Percentiles rank a stretch among this genome's conserved stretches.
Conservation (phyloP, 2,113 vertebrate genomes). For the Orthonyx spaldingii region DNA sequence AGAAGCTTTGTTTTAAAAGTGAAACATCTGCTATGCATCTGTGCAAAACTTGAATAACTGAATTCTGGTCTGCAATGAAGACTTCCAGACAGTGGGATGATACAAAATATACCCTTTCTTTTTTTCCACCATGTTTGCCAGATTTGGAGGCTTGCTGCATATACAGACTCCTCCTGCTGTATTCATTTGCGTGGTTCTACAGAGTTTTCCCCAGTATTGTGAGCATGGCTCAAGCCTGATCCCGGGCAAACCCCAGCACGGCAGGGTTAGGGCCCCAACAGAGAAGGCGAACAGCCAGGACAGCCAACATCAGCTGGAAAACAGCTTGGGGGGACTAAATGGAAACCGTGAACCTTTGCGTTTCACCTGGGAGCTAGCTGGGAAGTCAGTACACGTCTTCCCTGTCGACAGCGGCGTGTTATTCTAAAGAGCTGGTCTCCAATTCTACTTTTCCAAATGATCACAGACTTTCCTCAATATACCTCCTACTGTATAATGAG, state of each 20-base stretch:
- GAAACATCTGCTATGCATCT: background rate
- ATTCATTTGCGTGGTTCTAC: accelerated
- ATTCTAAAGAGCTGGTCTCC: slow-evolving; percentile 1
- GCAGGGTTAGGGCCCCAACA: background rate
- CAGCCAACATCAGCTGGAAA: background rate
- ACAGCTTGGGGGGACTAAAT: background rate
- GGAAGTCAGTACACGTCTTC: background rate
- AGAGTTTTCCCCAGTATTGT: accelerated
- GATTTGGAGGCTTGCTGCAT: background rate
- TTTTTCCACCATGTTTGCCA: background rate
- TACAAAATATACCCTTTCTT: background rate
- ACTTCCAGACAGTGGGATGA: background rate
- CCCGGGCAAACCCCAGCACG: background rate
- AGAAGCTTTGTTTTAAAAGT: background rate
- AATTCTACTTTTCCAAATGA: background rate
- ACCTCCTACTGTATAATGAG: slow-evolving; percentile 53
- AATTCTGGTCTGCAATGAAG: background rate
- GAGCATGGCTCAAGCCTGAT: background rate
- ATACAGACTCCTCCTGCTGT: accelerated
- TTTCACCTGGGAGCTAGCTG: background rate
- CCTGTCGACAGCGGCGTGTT: background rate
- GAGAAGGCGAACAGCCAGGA: background rate
- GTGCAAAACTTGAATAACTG: background rate
- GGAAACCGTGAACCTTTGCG: background rate
- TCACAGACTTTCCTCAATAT: slow-evolving; percentile 47